phyloP scores from a whole-genome alignment of 92 coral and sea anemone species.

The Anthopleura xanthogrammica region DNA sequence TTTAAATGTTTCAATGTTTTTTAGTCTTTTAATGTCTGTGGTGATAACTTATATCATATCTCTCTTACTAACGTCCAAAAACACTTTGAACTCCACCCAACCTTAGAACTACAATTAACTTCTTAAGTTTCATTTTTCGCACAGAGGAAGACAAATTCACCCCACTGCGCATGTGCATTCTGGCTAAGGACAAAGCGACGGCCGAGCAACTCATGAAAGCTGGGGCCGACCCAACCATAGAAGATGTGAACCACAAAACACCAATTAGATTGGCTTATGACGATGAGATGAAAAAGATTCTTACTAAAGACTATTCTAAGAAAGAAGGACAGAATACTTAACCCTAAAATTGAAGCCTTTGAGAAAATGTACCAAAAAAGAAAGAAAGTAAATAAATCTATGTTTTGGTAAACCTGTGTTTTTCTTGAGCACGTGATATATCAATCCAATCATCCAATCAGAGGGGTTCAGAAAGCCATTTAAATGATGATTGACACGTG shows the following conservation, averaged over 20 bases:
- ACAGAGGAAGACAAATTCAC: conserved; percentile 64
- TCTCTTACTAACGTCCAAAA: too few species aligned
- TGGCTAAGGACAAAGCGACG: conserved; percentile 50
- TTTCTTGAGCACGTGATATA: neutral
- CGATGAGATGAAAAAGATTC: conserved; percentile 41
- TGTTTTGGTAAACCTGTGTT: conserved; percentile 4
- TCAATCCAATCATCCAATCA: neutral
- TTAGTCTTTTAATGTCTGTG: too few species aligned
- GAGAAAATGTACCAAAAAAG: neutral
- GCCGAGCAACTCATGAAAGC: conserved; percentile 56
- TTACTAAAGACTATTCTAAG: conserved; percentile 25
- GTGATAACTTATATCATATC: too few species aligned
- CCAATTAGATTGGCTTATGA: conserved; percentile 53
- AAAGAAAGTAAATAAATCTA: neutral
- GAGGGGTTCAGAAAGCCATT: neutral
- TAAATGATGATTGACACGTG: neutral
- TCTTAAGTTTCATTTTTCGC: neutral
- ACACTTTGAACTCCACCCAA: neutral
- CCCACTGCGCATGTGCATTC: conserved; percentile 68
- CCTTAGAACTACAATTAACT: neutral
- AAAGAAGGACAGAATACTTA: conserved; percentile 8
- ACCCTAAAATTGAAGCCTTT: neutral
- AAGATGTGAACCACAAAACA: conserved; percentile 55
- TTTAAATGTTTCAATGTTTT: too few species aligned
- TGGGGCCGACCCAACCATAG: conserved; percentile 73